Conservation (phyloP, 2,888 invertebrate genomes). For the Ephialtes manifestator region DNA sequence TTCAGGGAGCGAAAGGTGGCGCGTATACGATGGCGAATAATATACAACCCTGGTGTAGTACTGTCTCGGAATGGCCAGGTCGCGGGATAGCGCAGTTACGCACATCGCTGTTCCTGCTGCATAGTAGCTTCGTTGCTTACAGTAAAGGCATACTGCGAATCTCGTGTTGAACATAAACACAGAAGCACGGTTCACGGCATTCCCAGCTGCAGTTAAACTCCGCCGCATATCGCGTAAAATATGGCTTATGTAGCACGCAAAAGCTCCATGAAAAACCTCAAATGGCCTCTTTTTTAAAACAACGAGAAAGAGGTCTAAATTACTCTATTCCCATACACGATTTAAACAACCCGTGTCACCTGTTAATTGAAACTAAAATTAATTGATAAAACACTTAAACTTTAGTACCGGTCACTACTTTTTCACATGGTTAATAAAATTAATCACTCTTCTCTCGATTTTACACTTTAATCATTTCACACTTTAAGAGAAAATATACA, state of each 20-base stretch:
- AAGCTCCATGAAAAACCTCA: slow-evolving; percentile 35
- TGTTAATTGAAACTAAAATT: background rate
- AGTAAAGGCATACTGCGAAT: slow-evolving; percentile 45
- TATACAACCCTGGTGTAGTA: slow-evolving; percentile 75
- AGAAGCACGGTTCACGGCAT: slow-evolving; percentile 45
- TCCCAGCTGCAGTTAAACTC: slow-evolving; percentile 58
- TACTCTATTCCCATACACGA: background rate
- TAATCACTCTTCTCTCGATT: no score
- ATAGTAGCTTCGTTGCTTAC: slow-evolving; percentile 20
- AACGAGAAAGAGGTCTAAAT: slow-evolving; percentile 9
- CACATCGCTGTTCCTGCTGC: slow-evolving; percentile 40
- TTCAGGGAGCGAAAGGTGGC: slow-evolving; percentile 75
- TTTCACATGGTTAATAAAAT: no score
- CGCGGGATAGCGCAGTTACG: slow-evolving; percentile 54
- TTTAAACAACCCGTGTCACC: background rate
- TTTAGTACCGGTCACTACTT: no score
- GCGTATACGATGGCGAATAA: slow-evolving; percentile 77
- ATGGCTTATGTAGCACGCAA: slow-evolving; percentile 33
- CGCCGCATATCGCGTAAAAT: slow-evolving; percentile 50
- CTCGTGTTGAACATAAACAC: slow-evolving; percentile 59
- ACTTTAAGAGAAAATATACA: no score
- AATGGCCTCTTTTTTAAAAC: slow-evolving; percentile 9
- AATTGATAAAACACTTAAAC: background rate
- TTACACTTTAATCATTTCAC: no score
- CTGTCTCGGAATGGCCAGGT: slow-evolving; percentile 47